Evolutionary conservation across 2,888 invertebrate species (phyloP).

Genomic region (Drosophila antonietae): DNA sequence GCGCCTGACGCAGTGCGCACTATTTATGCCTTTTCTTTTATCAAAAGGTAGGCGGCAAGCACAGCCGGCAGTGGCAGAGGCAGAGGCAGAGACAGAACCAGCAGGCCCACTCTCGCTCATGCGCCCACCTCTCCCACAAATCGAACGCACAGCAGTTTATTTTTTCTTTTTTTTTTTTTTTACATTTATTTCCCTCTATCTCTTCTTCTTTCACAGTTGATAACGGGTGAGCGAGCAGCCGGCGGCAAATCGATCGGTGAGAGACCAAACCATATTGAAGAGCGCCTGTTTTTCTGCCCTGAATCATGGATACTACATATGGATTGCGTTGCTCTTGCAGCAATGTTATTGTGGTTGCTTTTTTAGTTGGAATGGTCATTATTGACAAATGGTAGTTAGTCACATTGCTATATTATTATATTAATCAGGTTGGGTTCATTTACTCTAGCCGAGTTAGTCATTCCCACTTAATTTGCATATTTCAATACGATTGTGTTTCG

Average conservation of each 20-base stretch:
- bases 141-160: constrained; percentile 34
- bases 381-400: constrained; percentile 17
- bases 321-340: neutral
- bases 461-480: constrained; percentile 7
- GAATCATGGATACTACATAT: constrained; percentile 31
- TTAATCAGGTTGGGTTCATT: neutral
- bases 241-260: constrained; percentile 18
- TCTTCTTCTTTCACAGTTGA: constrained; percentile 13
- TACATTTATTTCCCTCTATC: neutral
- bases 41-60: constrained; percentile 15
- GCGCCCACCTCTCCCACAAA: constrained; percentile 26
- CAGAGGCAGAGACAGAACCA: constrained; percentile 9
- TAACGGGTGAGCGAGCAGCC: constrained; percentile 28
- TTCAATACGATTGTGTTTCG: constrained; percentile 3
- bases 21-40: constrained; percentile 69
- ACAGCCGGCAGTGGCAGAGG: neutral
- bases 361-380: neutral
- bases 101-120: constrained; percentile 7
- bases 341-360: neutral
- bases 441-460: constrained; percentile 19
- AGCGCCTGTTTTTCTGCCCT: constrained; percentile 43
- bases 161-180: neutral
- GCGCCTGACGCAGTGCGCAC: constrained; percentile 40
- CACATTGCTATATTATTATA: constrained; percentile 20
- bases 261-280: constrained; percentile 46